Percentiles rank a stretch among this genome's conserved stretches.
Conservation (phyloP, 2,888 invertebrate species). For the Sicus ferrugineus region DNA sequence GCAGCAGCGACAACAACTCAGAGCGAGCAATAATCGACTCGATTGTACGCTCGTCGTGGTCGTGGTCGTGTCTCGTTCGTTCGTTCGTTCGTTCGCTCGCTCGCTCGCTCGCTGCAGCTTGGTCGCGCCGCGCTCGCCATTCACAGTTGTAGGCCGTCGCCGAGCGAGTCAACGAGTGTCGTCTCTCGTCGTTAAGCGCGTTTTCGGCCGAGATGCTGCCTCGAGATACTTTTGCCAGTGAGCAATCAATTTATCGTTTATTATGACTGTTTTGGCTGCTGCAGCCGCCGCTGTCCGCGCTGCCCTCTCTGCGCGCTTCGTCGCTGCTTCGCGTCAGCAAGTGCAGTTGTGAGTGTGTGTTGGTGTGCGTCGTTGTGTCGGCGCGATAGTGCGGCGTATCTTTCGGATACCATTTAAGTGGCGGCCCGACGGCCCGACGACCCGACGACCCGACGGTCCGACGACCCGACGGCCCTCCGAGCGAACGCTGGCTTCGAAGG, state of each 20-base stretch:
- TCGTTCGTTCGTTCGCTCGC: slow-evolving; percentile 1
- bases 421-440: too few species aligned
- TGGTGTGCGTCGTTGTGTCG: slow-evolving; percentile 14
- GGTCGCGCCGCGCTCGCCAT: slow-evolving; percentile 34
- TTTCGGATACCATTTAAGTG: slow-evolving; percentile 7
- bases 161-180: slow-evolving; percentile 55
- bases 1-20: slow-evolving; percentile 2
- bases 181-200: slow-evolving; percentile 8
- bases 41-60: slow-evolving; percentile 12
- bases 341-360: neutral
- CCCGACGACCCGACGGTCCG: too few species aligned
- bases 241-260: slow-evolving; percentile 20
- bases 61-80: neutral
- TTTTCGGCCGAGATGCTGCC: neutral
- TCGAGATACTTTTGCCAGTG: too few species aligned
- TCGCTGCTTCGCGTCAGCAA: neutral
- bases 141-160: slow-evolving; percentile 60
- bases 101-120: neutral
- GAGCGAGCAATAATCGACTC: slow-evolving; percentile 7
- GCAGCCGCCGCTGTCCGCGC: neutral
- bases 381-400: neutral
- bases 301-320: neutral
- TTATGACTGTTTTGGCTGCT: neutral
- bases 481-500: too few species aligned
- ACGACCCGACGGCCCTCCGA: neutral